phyloP scores from a whole-genome alignment of 2,888 invertebrate genomes.

The Sminthurinus aureus region DNA sequence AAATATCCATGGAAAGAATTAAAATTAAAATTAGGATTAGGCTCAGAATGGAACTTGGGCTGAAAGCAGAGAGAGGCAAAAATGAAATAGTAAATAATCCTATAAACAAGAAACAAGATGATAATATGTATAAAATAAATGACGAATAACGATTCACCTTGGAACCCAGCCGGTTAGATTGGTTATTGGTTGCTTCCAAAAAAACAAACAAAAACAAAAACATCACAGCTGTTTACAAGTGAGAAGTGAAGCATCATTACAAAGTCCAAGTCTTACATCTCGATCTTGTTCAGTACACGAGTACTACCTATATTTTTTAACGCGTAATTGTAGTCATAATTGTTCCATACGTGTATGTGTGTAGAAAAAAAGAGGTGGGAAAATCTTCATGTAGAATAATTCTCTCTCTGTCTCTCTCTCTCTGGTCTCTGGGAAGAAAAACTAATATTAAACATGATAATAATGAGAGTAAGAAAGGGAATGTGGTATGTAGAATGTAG shows the following conservation, averaged over 20 bases:
- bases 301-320: neutral
- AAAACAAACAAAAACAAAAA: too few species aligned
- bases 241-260: too few species aligned
- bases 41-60: neutral
- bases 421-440: neutral
- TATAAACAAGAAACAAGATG: neutral
- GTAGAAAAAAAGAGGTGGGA: too few species aligned
- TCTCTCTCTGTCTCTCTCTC: neutral
- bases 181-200: slow-evolving; percentile 3
- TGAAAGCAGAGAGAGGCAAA: neutral
- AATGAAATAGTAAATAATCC: slow-evolving; percentile 18
- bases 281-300: too few species aligned
- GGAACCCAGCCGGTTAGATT: slow-evolving; percentile 31
- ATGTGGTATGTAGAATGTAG: neutral
- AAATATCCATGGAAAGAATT: too few species aligned
- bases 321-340: neutral
- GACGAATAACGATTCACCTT: slow-evolving; percentile 34
- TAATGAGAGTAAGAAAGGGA: neutral
- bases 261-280: too few species aligned
- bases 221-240: neutral
- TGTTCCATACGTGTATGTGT: neutral
- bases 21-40: too few species aligned
- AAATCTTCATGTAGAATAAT: neutral
- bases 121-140: slow-evolving; percentile 8
- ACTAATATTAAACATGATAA: too few species aligned